phyloP scores from a whole-genome alignment of 2,888 invertebrate genomes.

The Celastrina argiolus region DNA sequence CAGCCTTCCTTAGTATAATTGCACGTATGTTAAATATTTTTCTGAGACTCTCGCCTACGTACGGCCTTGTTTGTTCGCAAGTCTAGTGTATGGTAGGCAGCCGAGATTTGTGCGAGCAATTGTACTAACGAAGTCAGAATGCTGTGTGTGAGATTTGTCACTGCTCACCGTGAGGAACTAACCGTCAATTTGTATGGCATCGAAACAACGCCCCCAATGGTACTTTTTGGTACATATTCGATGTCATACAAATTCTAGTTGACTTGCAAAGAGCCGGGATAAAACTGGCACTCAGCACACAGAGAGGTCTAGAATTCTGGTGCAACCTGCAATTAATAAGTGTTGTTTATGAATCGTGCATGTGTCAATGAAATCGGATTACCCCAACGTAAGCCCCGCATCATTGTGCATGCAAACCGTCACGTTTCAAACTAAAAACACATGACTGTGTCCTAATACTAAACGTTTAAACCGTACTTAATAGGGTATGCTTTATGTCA shows the following conservation, averaged over 20 bases:
- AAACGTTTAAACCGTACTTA: background rate
- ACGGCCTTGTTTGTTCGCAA: too few species aligned
- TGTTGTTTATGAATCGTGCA: conserved; percentile 39
- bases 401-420: conserved; percentile 21
- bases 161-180: too few species aligned
- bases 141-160: too few species aligned
- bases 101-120: background rate
- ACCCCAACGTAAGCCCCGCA: conserved; percentile 22
- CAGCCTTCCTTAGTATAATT: background rate
- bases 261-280: too few species aligned
- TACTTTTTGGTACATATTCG: too few species aligned
- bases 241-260: too few species aligned
- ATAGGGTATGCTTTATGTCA: conserved; percentile 2
- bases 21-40: background rate
- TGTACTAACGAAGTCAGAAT: background rate
- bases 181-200: too few species aligned
- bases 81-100: too few species aligned
- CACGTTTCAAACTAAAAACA: conserved; percentile 7
- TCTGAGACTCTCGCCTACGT: background rate
- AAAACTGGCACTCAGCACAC: too few species aligned
- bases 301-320: background rate
- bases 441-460: background rate
- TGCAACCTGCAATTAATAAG: conserved; percentile 22
- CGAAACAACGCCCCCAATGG: too few species aligned
- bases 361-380: conserved; percentile 32